A percentile compares a stretch with the other conserved stretches of the same genome.
Evolutionary conservation across 2,888 invertebrate genomes (phyloP).

Genomic region (Carcina quercana): DNA sequence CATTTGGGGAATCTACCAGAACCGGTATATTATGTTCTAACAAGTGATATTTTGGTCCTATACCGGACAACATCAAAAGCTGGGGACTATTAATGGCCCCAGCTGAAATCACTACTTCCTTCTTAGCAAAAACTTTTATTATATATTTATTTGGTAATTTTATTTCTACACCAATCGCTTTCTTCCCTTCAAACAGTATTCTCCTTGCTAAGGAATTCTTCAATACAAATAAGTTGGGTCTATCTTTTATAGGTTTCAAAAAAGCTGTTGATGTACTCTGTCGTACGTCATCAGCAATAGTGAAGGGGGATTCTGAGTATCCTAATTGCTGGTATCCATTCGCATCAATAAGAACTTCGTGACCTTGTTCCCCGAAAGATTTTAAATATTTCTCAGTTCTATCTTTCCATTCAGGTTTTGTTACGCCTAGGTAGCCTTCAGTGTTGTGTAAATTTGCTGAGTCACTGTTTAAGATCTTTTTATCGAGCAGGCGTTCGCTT

Average conservation of each 20-base stretch:
- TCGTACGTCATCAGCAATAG: constrained; percentile 21
- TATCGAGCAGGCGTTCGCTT: constrained; percentile 40
- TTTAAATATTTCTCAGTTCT: constrained; percentile 37
- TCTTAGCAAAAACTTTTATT: constrained; percentile 19
- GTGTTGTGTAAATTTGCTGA: too few species aligned
- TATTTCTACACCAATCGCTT: constrained; percentile 29
- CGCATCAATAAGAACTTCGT: constrained; percentile 23
- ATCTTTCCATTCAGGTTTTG: constrained; percentile 18
- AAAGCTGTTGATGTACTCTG: constrained; percentile 31
- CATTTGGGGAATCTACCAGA: neutral
- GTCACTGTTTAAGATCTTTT: too few species aligned
- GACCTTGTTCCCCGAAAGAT: constrained; percentile 29
- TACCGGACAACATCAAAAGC: neutral
- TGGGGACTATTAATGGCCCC: neutral
- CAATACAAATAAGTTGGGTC: constrained; percentile 27
- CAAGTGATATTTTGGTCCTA: constrained; percentile 54
- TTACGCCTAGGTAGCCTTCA: too few species aligned
- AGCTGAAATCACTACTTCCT: constrained; percentile 3
- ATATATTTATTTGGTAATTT: constrained; percentile 14
- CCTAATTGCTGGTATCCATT: constrained; percentile 29
- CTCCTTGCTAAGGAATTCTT: constrained; percentile 29
- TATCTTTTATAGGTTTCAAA: constrained; percentile 23
- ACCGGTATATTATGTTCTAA: constrained; percentile 76
- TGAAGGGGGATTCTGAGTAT: constrained; percentile 22
- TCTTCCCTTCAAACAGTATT: constrained; percentile 24